Percentiles rank a stretch among this genome's conserved stretches.
Conservation (phyloP, 2,113 vertebrate species). For the Agapornis roseicollis region DNA sequence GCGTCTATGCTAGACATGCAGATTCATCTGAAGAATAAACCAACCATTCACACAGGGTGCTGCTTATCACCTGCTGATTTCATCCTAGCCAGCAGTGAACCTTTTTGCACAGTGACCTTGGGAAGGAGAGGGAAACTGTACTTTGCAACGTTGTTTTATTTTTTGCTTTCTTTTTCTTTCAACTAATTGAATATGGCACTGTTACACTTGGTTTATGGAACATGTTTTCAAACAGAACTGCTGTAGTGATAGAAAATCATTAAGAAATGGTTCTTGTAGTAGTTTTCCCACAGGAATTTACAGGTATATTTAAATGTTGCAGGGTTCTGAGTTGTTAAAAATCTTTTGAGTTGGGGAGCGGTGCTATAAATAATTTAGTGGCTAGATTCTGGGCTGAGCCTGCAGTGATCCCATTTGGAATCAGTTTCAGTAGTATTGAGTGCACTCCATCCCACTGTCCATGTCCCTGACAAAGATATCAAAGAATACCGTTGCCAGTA, state of each 20-base stretch:
- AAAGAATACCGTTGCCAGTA: not conserved
- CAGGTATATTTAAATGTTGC: not conserved
- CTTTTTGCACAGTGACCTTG: rapidly evolving
- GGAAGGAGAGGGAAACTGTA: not conserved
- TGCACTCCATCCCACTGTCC: rapidly evolving
- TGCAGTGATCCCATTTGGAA: not conserved
- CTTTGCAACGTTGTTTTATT: not conserved
- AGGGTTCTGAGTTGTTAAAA: not conserved
- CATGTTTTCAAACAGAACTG: not conserved
- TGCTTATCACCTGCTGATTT: not conserved
- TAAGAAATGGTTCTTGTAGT: not conserved
- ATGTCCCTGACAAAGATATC: not conserved
- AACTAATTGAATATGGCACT: rapidly evolving
- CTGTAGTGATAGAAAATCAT: not conserved
- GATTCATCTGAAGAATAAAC: not conserved
- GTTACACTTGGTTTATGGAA: not conserved
- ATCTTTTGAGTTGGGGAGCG: not conserved
- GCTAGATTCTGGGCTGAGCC: not conserved
- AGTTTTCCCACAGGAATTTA: not conserved
- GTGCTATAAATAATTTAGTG: not conserved
- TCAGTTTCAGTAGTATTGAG: not conserved
- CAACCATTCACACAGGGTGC: not conserved
- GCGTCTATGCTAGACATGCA: rapidly evolving
- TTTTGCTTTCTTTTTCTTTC: not conserved
- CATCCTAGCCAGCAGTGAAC: not conserved